Percentiles rank a stretch among this genome's conserved stretches.
phyloP scores from a whole-genome alignment of 2,888 invertebrate genomes.

The Mimachlamys varia region DNA sequence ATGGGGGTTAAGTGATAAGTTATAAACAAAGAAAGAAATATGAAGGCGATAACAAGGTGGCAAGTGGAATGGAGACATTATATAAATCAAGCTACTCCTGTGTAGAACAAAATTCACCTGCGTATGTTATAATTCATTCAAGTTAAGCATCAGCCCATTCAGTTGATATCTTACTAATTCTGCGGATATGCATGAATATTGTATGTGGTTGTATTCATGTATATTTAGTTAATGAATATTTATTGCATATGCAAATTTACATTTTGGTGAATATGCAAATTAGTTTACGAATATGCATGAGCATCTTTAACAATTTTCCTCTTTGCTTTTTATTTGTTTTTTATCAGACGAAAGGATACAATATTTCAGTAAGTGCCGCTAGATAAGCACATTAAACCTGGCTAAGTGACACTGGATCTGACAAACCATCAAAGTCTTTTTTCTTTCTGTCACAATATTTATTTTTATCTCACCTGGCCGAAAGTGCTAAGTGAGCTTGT shows the following conservation, averaged over 20 bases:
- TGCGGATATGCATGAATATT: neutral
- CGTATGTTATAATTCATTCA: neutral
- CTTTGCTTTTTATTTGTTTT: conserved; percentile 26
- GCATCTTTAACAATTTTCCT: conserved; percentile 36
- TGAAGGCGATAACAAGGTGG: too few relatives aligned
- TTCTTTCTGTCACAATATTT: neutral
- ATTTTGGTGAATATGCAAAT: neutral
- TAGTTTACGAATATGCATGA: conserved; percentile 5
- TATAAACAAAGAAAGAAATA: too few relatives aligned
- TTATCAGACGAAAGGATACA: conserved; percentile 34
- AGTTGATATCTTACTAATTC: neutral
- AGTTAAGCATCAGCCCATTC: neutral
- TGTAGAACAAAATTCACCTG: neutral
- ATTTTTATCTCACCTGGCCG: neutral
- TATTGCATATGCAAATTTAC: neutral
- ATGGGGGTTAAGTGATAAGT: too few relatives aligned
- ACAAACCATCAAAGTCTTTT: neutral
- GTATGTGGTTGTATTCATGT: neutral
- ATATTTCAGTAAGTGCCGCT: neutral
- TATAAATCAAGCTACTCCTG: too few relatives aligned
- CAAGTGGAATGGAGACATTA: too few relatives aligned
- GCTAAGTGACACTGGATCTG: neutral
- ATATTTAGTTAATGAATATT: neutral
- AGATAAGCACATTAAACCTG: conserved; percentile 27
- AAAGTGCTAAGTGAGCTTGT: neutral